These are phyloP conservation scores for Leucania comma DNA, from an alignment of 2,888 invertebrate species.

Conservation along the genomic window DNA sequence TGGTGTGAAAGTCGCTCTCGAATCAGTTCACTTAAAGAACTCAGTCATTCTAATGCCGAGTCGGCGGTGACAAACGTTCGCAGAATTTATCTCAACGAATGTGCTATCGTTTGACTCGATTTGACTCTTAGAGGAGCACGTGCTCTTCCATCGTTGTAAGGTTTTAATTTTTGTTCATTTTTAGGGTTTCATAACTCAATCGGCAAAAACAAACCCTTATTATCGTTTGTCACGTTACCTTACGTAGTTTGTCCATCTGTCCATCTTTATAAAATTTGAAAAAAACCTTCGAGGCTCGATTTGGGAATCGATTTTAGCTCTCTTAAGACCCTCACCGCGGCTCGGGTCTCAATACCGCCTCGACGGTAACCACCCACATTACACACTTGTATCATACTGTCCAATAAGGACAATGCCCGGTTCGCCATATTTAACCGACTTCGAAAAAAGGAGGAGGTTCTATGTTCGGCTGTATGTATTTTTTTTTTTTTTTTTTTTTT, in stretches of 20 bases:
- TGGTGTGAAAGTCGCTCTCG: slow-evolving; percentile 35
- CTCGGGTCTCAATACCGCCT: no score
- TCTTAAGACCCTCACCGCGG: no score
- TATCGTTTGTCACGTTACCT: background rate
- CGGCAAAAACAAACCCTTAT: background rate
- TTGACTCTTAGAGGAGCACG: slow-evolving; percentile 9
- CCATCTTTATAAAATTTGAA: no score
- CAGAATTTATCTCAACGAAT: slow-evolving; percentile 38
- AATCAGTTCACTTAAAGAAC: slow-evolving; percentile 45
- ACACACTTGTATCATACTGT: no score
- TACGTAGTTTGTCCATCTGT: background rate
- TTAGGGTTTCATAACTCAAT: background rate
- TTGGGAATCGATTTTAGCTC: background rate
- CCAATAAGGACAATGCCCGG: no score
- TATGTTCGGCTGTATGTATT: no score
- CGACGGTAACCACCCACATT: no score
- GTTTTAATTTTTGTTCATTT: slow-evolving; percentile 20
- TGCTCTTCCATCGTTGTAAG: background rate
- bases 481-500: no score
- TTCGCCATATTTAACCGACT: no score
- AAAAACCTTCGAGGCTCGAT: background rate
- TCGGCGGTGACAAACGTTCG: slow-evolving; percentile 28
- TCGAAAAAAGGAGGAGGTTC: no score
- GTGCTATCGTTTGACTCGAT: slow-evolving; percentile 23
- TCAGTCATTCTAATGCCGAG: slow-evolving; percentile 43